Base-by-base conservation (phyloP, 2,113 vertebrate genomes). In the Coregonus clupeaformis region DNA sequence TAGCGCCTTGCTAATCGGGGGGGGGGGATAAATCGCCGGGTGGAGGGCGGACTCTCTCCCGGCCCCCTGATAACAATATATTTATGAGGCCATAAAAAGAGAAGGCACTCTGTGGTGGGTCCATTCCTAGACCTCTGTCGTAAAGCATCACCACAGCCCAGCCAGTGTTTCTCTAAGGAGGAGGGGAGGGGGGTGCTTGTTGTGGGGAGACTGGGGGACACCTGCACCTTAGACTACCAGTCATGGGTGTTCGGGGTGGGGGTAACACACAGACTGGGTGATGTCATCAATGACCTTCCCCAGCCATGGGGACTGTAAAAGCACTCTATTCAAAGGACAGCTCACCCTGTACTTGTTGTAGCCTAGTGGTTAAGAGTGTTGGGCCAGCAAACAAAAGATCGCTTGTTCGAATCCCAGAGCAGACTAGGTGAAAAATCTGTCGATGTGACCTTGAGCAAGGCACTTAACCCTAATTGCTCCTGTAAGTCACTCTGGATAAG, bases 71-170 rank as follows among this genome's bases (percentile, higher is more conserved):
- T 90, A 93, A 92, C 91, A 91, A 92, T 92, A 88, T 93, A 93
- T 93, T 93, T 92, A 92, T 92, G 88, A 79, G 84, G 85, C 84
- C 27, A 86, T 92, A 92, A 92, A 91, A 77, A 83, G 81, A 84
- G 84, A 18, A 57, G 76, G 75, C 78, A 76, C 69, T 86, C 74
- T 65, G 83, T 66, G 85, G 88, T 79, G 80, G 82, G 82, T 83
- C 85, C 84, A 72, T 86, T 74, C 84, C 78, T 72, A 75, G 76
- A 60, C 16, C 36, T 72, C 75, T 60, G 80, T 79, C 73, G 85
- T 87, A 90, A 92, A 91, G 76, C 80, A 42, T 42, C 36, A 42
- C 36, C 36, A 42, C 36, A 81, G 2, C 30, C 27, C 42, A 52
- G 70, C 74, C 77, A 57, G 67, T 55, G 79, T 36, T 36, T 36